A percentile compares a stretch with the other conserved stretches of the same genome.
Conservation (phyloP, 2,888 invertebrate species). For the Lymantria dispar region DNA sequence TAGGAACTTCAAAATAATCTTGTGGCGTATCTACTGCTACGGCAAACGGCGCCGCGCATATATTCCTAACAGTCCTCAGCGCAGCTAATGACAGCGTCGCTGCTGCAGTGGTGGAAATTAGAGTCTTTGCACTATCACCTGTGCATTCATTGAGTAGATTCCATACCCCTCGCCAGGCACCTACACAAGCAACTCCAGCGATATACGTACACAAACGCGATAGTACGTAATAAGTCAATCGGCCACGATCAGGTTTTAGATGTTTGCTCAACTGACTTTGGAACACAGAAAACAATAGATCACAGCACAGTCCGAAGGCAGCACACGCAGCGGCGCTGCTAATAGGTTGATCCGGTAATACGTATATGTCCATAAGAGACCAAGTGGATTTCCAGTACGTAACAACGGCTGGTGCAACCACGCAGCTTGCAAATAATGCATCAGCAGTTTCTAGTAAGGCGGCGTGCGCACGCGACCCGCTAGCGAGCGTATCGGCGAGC, state of each 20-base stretch:
- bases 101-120: constrained; percentile 84
- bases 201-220: constrained; percentile 89
- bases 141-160: constrained; percentile 88
- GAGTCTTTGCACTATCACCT: constrained; percentile 80
- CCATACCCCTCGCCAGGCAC: constrained; percentile 95
- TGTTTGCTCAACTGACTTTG: constrained; percentile 83
- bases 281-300: constrained; percentile 85
- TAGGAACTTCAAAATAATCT: constrained; percentile 92
- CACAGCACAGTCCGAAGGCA: constrained; percentile 86
- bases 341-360: constrained; percentile 84
- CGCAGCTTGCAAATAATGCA: constrained; percentile 85
- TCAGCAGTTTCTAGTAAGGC: constrained; percentile 86
- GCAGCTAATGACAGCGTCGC: constrained; percentile 86
- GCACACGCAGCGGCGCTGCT: constrained; percentile 86
- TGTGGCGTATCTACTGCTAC: constrained; percentile 88
- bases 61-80: constrained; percentile 88
- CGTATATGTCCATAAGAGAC: constrained; percentile 88
- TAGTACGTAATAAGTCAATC: constrained; percentile 85
- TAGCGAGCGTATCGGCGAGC: constrained; percentile 83
- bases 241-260: constrained; percentile 85
- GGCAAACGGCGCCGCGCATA: constrained; percentile 91
- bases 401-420: constrained; percentile 91
- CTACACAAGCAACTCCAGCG: constrained; percentile 91
- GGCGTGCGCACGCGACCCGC: constrained; percentile 73
- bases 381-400: constrained; percentile 94